Evolutionary conservation across 2,888 invertebrate genomes (phyloP).

Genomic region (Eretmocerus hayati): DNA sequence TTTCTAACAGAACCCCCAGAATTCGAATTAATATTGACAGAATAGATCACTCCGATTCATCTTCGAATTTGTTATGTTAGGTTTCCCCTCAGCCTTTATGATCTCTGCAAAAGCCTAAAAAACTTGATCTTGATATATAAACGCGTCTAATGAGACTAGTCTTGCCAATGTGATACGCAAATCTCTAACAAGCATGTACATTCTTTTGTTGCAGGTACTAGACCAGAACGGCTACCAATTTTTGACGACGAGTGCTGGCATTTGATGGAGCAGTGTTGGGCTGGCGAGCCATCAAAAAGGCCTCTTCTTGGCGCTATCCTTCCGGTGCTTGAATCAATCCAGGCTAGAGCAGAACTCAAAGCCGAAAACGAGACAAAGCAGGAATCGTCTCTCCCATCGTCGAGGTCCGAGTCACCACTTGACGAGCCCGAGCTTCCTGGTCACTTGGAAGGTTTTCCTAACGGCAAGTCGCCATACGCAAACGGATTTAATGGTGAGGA

Average conservation of each 20-base stretch:
- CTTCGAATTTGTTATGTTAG: too few species aligned
- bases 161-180: background rate
- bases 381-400: constrained; percentile 11
- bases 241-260: constrained; percentile 77
- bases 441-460: background rate
- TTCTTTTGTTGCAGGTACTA: constrained; percentile 54
- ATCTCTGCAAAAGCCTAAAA: too few species aligned
- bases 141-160: background rate
- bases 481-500: constrained; percentile 4
- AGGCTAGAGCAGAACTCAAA: constrained; percentile 37
- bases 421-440: background rate
- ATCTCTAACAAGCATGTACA: background rate
- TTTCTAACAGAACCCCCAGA: too few species aligned
- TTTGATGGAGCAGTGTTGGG: constrained; percentile 80
- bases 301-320: constrained; percentile 76
- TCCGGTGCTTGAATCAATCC: constrained; percentile 57
- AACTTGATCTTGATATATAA: too few species aligned
- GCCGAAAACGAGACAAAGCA: constrained; percentile 26
- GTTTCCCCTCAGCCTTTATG: too few species aligned
- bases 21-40: too few species aligned
- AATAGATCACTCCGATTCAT: too few species aligned
- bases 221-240: constrained; percentile 69
- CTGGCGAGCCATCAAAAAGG: constrained; percentile 62
- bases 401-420: constrained; percentile 13
- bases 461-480: constrained; percentile 6